Base-by-base conservation (phyloP, 2,888 invertebrate genomes). In the Digitonthophagus gazella region DNA sequence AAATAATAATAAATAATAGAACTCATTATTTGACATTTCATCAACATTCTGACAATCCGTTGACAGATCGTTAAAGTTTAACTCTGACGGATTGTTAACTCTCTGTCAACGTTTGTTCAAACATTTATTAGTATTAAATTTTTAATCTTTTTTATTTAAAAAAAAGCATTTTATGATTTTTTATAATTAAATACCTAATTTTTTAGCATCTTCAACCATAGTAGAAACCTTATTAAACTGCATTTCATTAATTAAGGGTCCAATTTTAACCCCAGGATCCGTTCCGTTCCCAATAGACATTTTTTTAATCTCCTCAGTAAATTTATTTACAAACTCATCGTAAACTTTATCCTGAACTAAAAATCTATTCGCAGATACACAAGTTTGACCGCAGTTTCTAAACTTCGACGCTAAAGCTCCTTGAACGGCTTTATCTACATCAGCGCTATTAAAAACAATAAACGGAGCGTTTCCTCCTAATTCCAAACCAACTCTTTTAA, bases 391-490 rank as follows among this genome's bases (percentile, higher is more conserved):
- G 78, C 94, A 91, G 79, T 96, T 96, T 70, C 99, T 89, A 80
- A 98, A 99, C 84, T 99, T 99, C 3, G 95, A 92, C 4, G 89
- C 86, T 87, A 98, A 91, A 0, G 96, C 93, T 20, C 96, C 95
- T 66, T 88, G 86, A 0, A 97, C 89, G 0, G 98, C 97, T 77
- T 89, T 86, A 71, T 93, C 90, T 16, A 99, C 77, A 82, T 98
- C 90, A 1, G 98, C 98, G 71, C 92, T 91, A 69, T 95, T 88
- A 79, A 98, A 98, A 3, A 99, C 95, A 76, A 99, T 96, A 78
- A 97, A 97, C 0, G 99, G 97, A 0, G 98, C 98, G 86, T 99
- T 99, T 4, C 99, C 99, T 44, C 99, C 99, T 66, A 99, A 85
- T 83, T 99, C 99, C 71, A 99, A 85, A n/a, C 93, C 89, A 3